Percentiles rank a stretch among this genome's conserved stretches.
These are phyloP conservation scores for Prenolepis imparis DNA, from an alignment of 2,888 invertebrate species.

Conservation along the genomic window DNA sequence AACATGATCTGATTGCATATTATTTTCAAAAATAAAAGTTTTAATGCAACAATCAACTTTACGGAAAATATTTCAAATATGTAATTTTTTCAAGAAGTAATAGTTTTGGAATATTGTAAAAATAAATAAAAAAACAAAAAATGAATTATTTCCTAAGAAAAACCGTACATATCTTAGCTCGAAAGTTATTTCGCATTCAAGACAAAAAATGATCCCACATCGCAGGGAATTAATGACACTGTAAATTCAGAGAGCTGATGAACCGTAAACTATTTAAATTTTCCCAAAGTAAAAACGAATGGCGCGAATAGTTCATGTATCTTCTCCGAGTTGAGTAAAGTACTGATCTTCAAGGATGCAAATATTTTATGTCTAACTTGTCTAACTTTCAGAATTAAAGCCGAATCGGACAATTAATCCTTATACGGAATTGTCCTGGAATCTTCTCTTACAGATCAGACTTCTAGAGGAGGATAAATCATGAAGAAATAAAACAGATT, in stretches of 20 bases:
- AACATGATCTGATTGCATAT: not conserved
- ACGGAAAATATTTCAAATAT: slow-evolving; percentile 51
- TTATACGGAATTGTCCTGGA: slow-evolving; percentile 17
- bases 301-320: slow-evolving; percentile 28
- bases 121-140: slow-evolving; percentile 69
- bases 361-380: slow-evolving; percentile 42
- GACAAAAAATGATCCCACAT: slow-evolving; percentile 48
- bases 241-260: slow-evolving; percentile 5
- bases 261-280: slow-evolving; percentile 35
- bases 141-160: slow-evolving; percentile 59
- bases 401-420: slow-evolving; percentile 34
- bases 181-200: slow-evolving; percentile 56
- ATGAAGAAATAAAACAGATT: slow-evolving; percentile 30
- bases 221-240: slow-evolving; percentile 1
- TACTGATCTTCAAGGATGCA: slow-evolving; percentile 27
- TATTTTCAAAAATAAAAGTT: not conserved
- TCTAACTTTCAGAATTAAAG: slow-evolving; percentile 39
- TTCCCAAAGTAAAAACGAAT: slow-evolving; percentile 19
- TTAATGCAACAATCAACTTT: slow-evolving; percentile 44
- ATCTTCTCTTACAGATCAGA: not conserved
- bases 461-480: slow-evolving; percentile 22
- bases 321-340: slow-evolving; percentile 18
- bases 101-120: slow-evolving; percentile 60
- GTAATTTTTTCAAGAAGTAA: slow-evolving; percentile 46
- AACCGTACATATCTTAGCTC: not conserved